Base-by-base conservation (phyloP, 2,113 vertebrate species). In the Ariopsis seemanni region DNA sequence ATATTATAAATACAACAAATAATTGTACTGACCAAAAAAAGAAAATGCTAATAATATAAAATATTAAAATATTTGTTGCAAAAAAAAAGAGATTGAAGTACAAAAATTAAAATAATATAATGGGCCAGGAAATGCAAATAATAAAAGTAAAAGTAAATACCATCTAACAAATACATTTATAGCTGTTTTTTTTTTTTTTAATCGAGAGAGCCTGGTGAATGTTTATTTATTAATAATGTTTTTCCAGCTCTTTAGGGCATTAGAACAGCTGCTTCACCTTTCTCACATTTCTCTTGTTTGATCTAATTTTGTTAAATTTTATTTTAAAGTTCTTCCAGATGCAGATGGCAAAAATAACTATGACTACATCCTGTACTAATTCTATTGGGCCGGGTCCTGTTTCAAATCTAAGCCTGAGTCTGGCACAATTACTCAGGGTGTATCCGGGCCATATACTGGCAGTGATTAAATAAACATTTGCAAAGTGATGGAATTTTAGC, bases 391-490 rank as follows among this genome's bases (percentile, higher is more conserved):
- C 22, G n/a, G 48, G 20, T 52, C 48, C 74, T 77, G 22, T 77
- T 52, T 77, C 48, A 77, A 7, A 77, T 77, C 74, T 22, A 50
- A 77, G 74, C 74, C 74, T 12, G 48, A 77, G 75, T 15, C 75
- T 27, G 52, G 75, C 75, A 17, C 52, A 17, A 79, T 79, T 27
- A 55, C 52, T 55, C 52, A 55, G 75, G 52, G 3, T 20, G 25
- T 48, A 50, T 75, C 18, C 42, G 27, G 27, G 1, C 71, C 9
- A 77, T 77, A 14, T 14, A 25, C 74, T 77, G 74, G 20, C 52
- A 77, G 74, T 77, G 74, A 53, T 52, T 25, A 25, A 53, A 77
- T 77, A 77, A 77, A 77, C 20, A 53, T 77, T 53, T 77, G 74
- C 48, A 52, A 52, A 77, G 74, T 27, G 52, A 55, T 79, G 75